Evolutionary conservation across 2,888 invertebrate species (phyloP).

Genomic region (Sussaba pulchella): DNA sequence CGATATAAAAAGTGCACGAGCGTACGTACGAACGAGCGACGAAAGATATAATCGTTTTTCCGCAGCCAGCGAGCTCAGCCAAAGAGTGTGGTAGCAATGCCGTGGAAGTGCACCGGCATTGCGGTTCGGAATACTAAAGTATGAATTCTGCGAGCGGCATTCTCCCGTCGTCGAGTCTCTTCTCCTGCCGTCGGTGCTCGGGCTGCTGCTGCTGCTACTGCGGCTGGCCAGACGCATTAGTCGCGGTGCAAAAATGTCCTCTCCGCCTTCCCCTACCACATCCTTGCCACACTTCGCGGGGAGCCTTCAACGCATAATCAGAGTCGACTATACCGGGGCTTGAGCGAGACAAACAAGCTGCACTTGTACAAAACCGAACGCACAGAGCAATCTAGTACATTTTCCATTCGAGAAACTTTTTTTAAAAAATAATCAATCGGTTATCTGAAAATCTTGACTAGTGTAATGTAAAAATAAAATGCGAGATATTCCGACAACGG

Average conservation of each 20-base stretch:
- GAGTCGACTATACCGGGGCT: conserved; percentile 17
- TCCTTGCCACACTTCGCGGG: conserved; percentile 56
- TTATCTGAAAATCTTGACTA: too few species aligned
- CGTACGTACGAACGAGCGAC: conserved; percentile 50
- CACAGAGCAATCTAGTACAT: background rate
- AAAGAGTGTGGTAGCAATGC: conserved; percentile 41
- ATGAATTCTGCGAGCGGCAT: conserved; percentile 64
- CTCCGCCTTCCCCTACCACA: conserved; percentile 47
- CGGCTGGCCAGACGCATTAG: conserved; percentile 63
- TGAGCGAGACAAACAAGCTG: background rate
- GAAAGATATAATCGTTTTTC: conserved; percentile 66
- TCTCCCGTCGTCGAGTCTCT: conserved; percentile 67
- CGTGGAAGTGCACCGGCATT: conserved; percentile 48
- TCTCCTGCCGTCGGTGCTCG: background rate
- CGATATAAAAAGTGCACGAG: conserved; percentile 47
- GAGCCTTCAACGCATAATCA: conserved; percentile 55
- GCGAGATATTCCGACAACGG: too few species aligned
- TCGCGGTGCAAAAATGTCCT: conserved; percentile 70
- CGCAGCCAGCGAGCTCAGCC: conserved; percentile 42
- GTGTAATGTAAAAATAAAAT: too few species aligned
- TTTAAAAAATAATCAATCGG: too few species aligned
- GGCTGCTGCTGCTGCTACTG: background rate
- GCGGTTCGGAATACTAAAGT: conserved; percentile 62
- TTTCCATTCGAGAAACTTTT: too few species aligned
- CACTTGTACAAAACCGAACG: conserved; percentile 10